A percentile compares a stretch with the other conserved stretches of the same genome.
These are phyloP conservation scores for Conus canariensis DNA, from an alignment of 2,888 invertebrate genomes.

Conservation along the genomic window DNA sequence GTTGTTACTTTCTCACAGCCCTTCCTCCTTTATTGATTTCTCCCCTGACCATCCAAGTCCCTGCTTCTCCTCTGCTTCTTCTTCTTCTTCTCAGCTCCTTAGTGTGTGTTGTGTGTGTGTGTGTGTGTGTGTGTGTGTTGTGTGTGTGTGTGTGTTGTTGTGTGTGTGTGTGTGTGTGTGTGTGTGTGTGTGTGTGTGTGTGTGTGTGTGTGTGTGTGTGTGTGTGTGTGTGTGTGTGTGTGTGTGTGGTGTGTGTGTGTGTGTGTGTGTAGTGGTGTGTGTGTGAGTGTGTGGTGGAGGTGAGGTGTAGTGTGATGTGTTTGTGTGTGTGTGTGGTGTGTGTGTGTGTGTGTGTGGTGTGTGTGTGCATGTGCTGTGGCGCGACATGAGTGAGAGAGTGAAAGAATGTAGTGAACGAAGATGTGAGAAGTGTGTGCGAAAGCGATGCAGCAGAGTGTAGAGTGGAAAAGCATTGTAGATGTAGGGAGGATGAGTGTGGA, in stretches of 20 bases:
- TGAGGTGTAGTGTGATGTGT: background rate
- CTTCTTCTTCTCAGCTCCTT: background rate
- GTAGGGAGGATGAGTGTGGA: no score
- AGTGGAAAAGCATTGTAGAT: no score
- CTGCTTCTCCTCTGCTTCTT: background rate
- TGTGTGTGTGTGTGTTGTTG: background rate
- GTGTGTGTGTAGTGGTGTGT: no score
- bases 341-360: constrained; percentile 7
- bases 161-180: constrained; percentile 10
- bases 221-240: background rate
- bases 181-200: background rate
- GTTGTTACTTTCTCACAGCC: no score
- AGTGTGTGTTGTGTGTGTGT: background rate
- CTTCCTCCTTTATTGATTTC: no score
- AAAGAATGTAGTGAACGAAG: no score
- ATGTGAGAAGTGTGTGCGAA: no score
- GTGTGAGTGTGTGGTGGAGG: no score
- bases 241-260: background rate
- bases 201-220: background rate
- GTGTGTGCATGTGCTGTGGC: constrained; percentile 14
- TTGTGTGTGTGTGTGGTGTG: background rate
- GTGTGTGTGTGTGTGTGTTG: background rate
- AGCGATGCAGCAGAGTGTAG: no score
- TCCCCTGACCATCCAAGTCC: background rate
- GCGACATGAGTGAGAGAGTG: no score